A percentile compares a stretch with the other conserved stretches of the same genome.
phyloP scores from a whole-genome alignment of 2,797 vertebrate genomes.

The Manis crassicaudata region DNA sequence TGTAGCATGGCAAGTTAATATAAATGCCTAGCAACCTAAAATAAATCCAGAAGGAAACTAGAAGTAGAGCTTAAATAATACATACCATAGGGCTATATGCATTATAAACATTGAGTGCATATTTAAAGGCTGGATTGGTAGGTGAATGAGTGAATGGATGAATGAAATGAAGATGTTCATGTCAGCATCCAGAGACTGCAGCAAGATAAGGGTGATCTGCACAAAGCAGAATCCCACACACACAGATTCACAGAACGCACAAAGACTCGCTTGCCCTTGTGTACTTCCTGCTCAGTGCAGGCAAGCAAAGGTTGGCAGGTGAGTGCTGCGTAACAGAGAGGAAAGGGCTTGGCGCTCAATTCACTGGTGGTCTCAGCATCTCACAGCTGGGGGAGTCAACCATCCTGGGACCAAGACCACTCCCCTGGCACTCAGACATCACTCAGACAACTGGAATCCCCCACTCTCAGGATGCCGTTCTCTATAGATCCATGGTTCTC shows the following conservation, averaged over 20 bases:
- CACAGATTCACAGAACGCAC: neutral
- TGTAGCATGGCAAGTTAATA: neutral
- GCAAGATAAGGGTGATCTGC: neutral
- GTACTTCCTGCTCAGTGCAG: neutral
- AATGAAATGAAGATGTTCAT: neutral
- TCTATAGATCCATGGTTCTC: neutral
- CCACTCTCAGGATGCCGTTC: neutral
- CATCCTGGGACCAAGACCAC: neutral
- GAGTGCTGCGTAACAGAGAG: neutral
- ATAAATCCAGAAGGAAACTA: neutral
- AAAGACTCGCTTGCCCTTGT: neutral
- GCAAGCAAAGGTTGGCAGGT: neutral
- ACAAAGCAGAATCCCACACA: neutral
- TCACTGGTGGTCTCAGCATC: neutral
- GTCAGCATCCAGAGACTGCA: neutral
- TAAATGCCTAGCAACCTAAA: neutral
- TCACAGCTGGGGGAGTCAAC: neutral
- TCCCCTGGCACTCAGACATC: neutral
- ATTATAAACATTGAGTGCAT: neutral
- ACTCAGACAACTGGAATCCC: neutral
- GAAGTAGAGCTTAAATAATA: neutral
- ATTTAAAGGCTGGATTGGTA: neutral
- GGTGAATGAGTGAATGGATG: neutral
- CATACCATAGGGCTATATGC: neutral
- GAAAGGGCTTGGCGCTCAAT: neutral